These are phyloP conservation scores for Brachycybe producta DNA, from an alignment of 2,888 invertebrate genomes.

Conservation along the genomic window DNA sequence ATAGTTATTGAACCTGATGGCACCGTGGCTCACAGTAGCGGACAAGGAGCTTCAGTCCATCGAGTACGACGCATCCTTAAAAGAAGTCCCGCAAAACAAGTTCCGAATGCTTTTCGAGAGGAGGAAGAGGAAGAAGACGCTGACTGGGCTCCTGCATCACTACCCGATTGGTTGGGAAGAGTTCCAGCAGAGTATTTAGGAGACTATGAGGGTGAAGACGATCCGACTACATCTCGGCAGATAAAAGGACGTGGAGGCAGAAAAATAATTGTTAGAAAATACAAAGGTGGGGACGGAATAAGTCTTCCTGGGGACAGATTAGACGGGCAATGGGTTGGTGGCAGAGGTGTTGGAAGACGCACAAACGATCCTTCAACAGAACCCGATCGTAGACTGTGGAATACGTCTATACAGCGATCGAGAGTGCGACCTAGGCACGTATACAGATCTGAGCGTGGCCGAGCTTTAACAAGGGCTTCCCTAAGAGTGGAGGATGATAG, in stretches of 20 bases:
- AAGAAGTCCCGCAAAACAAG: slow-evolving; percentile 7
- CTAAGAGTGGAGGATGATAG: slow-evolving; percentile 14
- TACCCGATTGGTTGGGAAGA: slow-evolving; percentile 14
- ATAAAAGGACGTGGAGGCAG: not conserved
- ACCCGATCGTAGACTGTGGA: no score
- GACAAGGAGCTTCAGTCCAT: not conserved
- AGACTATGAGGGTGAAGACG: slow-evolving; percentile 4
- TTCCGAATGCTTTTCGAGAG: not conserved
- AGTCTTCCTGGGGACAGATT: slow-evolving; percentile 15
- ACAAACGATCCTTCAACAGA: not conserved
- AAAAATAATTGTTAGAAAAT: slow-evolving; percentile 5
- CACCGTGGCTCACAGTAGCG: not conserved
- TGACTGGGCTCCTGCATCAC: slow-evolving; percentile 8
- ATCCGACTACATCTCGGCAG: not conserved
- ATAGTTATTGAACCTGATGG: slow-evolving; percentile 10
- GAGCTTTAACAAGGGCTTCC: slow-evolving; percentile 14
- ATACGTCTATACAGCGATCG: not conserved
- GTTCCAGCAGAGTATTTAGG: slow-evolving; percentile 10
- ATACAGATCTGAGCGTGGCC: slow-evolving; percentile 2
- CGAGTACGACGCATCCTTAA: slow-evolving; percentile 9
- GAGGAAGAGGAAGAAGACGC: not conserved
- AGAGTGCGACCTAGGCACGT: slow-evolving; percentile 8
- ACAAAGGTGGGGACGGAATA: slow-evolving; percentile 7
- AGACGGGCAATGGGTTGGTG: not conserved
- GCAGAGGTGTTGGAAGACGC: no score